Conservation (phyloP, 2,113 vertebrate genomes). For the Tauraco erythrolophus region DNA sequence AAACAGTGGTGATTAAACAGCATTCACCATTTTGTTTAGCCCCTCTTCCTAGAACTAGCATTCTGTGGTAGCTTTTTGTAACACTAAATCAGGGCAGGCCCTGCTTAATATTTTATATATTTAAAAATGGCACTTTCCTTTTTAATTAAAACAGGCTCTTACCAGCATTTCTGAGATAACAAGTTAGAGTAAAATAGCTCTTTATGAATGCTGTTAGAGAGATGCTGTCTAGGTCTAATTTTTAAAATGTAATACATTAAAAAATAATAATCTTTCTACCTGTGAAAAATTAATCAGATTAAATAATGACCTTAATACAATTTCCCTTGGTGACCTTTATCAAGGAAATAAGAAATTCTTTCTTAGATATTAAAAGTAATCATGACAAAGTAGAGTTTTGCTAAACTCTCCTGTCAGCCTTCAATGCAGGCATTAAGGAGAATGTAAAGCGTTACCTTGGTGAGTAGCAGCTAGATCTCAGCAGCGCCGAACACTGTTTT, state of each 20-base stretch:
- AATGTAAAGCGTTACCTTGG: fast-evolving
- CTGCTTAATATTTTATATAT: neutral
- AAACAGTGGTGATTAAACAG: neutral
- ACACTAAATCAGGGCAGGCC: neutral
- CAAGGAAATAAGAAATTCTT: neutral
- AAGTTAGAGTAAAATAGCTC: neutral
- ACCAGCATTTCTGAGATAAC: neutral
- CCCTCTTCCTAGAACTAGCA: neutral
- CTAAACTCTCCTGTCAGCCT: neutral
- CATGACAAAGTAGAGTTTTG: neutral
- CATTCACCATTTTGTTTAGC: neutral
- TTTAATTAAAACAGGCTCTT: neutral
- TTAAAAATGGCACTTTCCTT: neutral
- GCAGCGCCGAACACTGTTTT: neutral
- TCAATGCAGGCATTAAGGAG: neutral
- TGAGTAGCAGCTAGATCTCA: neutral
- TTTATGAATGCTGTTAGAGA: neutral
- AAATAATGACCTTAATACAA: neutral
- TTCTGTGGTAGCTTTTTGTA: neutral
- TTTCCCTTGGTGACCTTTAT: neutral
- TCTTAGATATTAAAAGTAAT: neutral
- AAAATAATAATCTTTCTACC: slow-evolving; percentile 3
- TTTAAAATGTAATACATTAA: neutral
- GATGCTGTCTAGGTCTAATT: neutral
- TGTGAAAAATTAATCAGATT: slow-evolving; percentile 27